A percentile compares a stretch with the other conserved stretches of the same genome.
Conservation (phyloP, 53 echinoderm and acorn worm species). For the Stichopus horrens region DNA sequence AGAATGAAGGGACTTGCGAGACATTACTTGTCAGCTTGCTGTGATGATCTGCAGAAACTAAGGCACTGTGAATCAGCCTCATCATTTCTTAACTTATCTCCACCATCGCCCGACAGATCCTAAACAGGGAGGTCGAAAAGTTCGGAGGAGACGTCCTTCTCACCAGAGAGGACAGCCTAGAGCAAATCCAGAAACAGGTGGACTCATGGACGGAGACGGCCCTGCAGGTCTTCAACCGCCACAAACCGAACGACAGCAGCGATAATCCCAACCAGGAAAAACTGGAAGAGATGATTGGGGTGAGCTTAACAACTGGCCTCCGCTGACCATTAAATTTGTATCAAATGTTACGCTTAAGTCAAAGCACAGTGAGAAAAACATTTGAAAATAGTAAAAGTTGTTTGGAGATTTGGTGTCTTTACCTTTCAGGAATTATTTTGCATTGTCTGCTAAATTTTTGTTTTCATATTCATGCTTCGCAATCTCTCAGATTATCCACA, state of each 20-base stretch:
- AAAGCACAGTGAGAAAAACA: too few relatives aligned
- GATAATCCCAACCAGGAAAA: conserved; percentile 84
- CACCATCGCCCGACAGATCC: conserved; percentile 47
- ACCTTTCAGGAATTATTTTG: too few relatives aligned
- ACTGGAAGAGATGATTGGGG: conserved; percentile 82
- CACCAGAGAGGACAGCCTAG: conserved; percentile 84
- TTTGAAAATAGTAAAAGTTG: too few relatives aligned
- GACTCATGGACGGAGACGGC: conserved; percentile 94
- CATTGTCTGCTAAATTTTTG: too few relatives aligned
- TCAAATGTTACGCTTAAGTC: too few relatives aligned
- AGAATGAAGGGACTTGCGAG: not conserved
- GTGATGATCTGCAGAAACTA: too few relatives aligned
- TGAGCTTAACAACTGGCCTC: conserved; percentile 2
- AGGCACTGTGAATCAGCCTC: too few relatives aligned
- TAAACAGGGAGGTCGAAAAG: conserved; percentile 98
- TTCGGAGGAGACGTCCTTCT: conserved; percentile 95
- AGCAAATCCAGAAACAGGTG: conserved; percentile 80
- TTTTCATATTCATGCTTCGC: too few relatives aligned
- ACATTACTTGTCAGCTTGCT: not conserved
- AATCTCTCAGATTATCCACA: too few relatives aligned
- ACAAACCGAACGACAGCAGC: conserved; percentile 78
- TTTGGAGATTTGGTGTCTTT: too few relatives aligned
- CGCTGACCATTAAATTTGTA: too few relatives aligned
- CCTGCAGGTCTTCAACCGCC: conserved; percentile 85
- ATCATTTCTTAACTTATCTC: too few relatives aligned